Evolutionary conservation across 1,140 invertebrate species (phyloP).

Genomic region (Sycophaga agraensis): DNA sequence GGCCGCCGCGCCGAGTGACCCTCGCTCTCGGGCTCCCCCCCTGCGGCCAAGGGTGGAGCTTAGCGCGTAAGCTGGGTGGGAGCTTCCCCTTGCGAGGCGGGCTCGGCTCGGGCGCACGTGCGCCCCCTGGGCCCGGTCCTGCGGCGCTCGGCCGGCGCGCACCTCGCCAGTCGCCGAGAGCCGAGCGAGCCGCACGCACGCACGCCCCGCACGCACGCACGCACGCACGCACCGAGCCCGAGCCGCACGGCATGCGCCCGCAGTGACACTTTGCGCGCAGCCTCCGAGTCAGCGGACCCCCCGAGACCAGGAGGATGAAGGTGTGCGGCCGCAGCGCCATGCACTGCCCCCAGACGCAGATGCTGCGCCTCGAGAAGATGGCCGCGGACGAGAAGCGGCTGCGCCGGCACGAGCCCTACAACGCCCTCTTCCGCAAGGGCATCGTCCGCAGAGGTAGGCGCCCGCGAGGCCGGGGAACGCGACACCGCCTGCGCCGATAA

Average conservation of each 20-base stretch:
- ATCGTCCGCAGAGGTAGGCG: background rate
- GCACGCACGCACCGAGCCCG: too few species aligned
- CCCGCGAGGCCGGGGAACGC: background rate
- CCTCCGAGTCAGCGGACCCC: too few species aligned
- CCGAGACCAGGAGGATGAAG: background rate
- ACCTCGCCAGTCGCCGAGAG: slow-evolving; percentile 32
- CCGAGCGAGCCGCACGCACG: slow-evolving; percentile 20
- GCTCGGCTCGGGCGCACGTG: background rate
- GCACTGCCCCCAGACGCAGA: background rate
- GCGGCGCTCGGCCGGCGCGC: background rate
- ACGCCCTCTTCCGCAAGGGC: background rate
- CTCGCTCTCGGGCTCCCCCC: background rate
- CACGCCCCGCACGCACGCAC: background rate
- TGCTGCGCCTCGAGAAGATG: slow-evolving; percentile 1
- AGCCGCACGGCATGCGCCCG: too few species aligned
- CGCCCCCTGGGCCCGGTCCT: background rate
- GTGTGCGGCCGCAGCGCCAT: background rate
- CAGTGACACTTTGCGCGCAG: background rate
- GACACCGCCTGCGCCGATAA: background rate
- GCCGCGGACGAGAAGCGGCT: background rate
- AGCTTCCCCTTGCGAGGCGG: slow-evolving; percentile 28
- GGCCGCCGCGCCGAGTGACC: background rate
- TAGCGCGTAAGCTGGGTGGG: slow-evolving; percentile 53
- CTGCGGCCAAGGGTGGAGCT: slow-evolving; percentile 48
- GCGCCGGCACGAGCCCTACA: too few species aligned